phyloP scores from a whole-genome alignment of 2,113 vertebrate species.

The Lepus americanus region DNA sequence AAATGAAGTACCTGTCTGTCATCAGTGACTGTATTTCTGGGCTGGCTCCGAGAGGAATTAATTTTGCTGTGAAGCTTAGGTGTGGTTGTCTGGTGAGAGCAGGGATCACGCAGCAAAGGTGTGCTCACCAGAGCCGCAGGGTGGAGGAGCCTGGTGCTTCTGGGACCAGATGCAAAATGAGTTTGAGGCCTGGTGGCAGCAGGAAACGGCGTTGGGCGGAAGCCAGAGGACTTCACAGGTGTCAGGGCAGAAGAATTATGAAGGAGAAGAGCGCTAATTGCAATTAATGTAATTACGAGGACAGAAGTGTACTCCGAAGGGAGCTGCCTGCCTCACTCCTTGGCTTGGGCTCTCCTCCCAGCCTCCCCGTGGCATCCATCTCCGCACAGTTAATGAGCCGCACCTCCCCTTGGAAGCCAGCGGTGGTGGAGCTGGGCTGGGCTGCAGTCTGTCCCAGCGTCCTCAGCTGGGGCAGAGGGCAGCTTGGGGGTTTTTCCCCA shows the following conservation, averaged over 20 bases:
- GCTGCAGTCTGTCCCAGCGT: constrained; percentile 50
- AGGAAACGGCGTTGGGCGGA: constrained; percentile 62
- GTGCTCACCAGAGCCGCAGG: background rate
- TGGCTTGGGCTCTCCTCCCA: constrained; percentile 58
- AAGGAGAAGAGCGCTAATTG: constrained; percentile 81
- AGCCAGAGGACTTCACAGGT: constrained; percentile 74
- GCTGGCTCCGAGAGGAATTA: constrained; percentile 42
- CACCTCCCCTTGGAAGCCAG: background rate
- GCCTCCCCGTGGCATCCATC: constrained; percentile 59
- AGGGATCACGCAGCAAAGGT: background rate
- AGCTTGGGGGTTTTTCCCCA: constrained; percentile 37
- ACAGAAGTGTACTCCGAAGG: constrained; percentile 68
- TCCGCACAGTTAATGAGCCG: constrained; percentile 78
- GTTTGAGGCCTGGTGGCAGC: constrained; percentile 48
- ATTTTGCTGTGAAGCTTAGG: constrained; percentile 65
- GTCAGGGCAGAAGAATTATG: constrained; percentile 76
- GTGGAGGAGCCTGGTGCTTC: constrained; percentile 9
- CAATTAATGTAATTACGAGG: constrained; percentile 80
- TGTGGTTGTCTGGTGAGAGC: background rate
- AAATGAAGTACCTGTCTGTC: constrained; percentile 75
- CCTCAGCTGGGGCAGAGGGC: constrained; percentile 47
- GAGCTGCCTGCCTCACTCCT: constrained; percentile 67
- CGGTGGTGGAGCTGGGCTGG: constrained; percentile 48
- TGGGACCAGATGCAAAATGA: constrained; percentile 52
- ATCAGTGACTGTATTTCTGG: constrained; percentile 64